Conservation (phyloP, 2,113 vertebrate genomes). For the Tragelaphus buxtoni region DNA sequence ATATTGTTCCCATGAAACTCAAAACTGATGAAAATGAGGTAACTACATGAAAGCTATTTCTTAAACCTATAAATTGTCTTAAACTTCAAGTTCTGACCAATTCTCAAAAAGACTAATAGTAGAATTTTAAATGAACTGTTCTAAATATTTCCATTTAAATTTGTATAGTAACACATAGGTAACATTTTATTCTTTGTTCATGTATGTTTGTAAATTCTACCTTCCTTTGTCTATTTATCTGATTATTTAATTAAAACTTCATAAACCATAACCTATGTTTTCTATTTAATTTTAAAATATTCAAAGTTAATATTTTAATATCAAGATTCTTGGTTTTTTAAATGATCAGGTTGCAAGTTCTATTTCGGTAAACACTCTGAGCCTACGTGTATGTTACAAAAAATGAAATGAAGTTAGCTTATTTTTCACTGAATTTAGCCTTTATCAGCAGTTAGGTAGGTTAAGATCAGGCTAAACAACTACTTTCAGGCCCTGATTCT, state of each 20-base stretch:
- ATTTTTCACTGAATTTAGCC: neutral
- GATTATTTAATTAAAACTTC: slow-evolving; percentile 60
- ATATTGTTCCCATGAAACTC: neutral
- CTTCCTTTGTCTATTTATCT: slow-evolving; percentile 62
- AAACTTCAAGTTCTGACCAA: neutral
- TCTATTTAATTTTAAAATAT: slow-evolving; percentile 65
- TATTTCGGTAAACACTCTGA: slow-evolving; percentile 46
- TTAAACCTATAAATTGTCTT: neutral
- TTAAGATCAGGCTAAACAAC: neutral
- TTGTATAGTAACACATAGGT: neutral
- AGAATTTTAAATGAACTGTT: slow-evolving; percentile 17
- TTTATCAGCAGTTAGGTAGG: neutral
- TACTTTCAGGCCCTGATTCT: neutral
- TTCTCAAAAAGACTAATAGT: neutral
- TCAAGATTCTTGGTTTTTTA: slow-evolving; percentile 36
- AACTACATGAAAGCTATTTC: neutral
- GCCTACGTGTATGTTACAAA: neutral
- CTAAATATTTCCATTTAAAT: neutral
- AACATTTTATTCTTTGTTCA: neutral
- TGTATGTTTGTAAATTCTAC: slow-evolving; percentile 6
- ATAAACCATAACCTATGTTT: slow-evolving; percentile 55
- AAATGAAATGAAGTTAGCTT: slow-evolving; percentile 33
- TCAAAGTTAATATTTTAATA: slow-evolving; percentile 52
- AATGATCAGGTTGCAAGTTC: slow-evolving; percentile 40
- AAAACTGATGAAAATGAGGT: neutral